Percentiles rank a stretch among this genome's conserved stretches.
phyloP scores from a whole-genome alignment of 2,888 invertebrate species.

The Clepsis dumicolana region DNA sequence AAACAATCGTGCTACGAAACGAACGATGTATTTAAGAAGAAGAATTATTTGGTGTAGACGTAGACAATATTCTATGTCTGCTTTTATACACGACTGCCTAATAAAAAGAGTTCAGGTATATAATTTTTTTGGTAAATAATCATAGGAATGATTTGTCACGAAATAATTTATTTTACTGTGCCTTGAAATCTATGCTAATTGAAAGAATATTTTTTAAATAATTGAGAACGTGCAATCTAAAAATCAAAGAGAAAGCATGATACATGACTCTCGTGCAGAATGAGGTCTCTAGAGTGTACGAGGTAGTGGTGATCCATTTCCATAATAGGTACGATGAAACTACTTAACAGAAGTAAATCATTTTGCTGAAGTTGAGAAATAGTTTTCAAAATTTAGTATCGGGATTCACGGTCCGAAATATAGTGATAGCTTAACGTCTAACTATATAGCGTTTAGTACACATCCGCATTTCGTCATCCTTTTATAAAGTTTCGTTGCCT shows the following conservation, averaged over 20 bases:
- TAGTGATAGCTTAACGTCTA: too few relatives aligned
- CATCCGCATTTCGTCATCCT: too few relatives aligned
- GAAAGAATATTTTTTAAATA: too few relatives aligned
- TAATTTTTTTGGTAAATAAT: too few relatives aligned
- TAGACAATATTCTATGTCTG: too few relatives aligned
- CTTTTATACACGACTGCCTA: too few relatives aligned
- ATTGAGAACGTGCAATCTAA: not conserved
- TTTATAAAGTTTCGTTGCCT: too few relatives aligned
- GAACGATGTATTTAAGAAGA: not conserved
- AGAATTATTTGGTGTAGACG: not conserved
- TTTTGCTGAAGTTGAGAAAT: not conserved
- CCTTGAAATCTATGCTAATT: too few relatives aligned
- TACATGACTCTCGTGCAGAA: not conserved
- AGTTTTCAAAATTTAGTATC: not conserved
- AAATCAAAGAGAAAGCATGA: not conserved
- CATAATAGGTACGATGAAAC: not conserved
- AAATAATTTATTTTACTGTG: too few relatives aligned
- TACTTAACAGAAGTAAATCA: not conserved
- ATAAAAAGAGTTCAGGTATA: too few relatives aligned
- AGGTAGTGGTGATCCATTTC: not conserved
- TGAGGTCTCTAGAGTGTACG: not conserved
- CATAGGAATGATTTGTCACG: too few relatives aligned
- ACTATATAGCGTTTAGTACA: too few relatives aligned
- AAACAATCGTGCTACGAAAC: not conserved
- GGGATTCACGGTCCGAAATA: not conserved